Evolutionary conservation across 2,797 vertebrate genomes (phyloP), one percentile per base, ranked within the genome.

Genomic region (Aphelocoma californica): DNA sequence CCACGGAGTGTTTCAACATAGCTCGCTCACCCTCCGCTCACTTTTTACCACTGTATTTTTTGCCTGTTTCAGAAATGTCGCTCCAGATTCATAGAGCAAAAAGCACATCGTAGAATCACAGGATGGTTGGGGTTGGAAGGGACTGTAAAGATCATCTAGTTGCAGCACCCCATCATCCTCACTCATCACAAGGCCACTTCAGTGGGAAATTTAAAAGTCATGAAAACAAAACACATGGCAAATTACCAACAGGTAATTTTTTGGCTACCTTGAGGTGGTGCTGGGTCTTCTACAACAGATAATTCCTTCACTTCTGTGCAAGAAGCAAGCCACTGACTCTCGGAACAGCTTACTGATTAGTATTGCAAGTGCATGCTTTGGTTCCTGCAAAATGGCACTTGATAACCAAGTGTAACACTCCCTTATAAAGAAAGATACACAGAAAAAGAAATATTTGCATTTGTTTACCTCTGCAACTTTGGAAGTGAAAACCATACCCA

Each of bases 1-100:
- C 2, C 7, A 0, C 4, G n/a, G 36, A 14, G 13, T 25, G 4
- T 25, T 54, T 50, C 26, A 8, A 12, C 29, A 9, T 34, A 3
- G 5, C 12, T 13, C 9, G 0, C 34, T 65, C 31, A 4, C 7
- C 6, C 23, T 40, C 16, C 3, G 1, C 34, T 62, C 12, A 0
- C 9, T 36, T 42, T 44, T 34, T 50, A 9, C 34, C 11, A 0
- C 14, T 16, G 2, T n/a, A 1, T 38, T 40, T 16, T 16, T 16
- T 31, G 6, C 25, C 14, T 23, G 6, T 24, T 4, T 38, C 18
- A 15, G 28, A 53, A 24, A 5, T n/a, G 36, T 24, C 54, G 17
- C 14, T 53, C 18, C 29, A 5, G 23, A 16, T 13, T 1, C 3
- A 23, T 0, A 12, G 42, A 32, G 16, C 3, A 3, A 40, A 34